Conservation (phyloP, 2,113 vertebrate genomes). For the Nansenia antarctica region DNA sequence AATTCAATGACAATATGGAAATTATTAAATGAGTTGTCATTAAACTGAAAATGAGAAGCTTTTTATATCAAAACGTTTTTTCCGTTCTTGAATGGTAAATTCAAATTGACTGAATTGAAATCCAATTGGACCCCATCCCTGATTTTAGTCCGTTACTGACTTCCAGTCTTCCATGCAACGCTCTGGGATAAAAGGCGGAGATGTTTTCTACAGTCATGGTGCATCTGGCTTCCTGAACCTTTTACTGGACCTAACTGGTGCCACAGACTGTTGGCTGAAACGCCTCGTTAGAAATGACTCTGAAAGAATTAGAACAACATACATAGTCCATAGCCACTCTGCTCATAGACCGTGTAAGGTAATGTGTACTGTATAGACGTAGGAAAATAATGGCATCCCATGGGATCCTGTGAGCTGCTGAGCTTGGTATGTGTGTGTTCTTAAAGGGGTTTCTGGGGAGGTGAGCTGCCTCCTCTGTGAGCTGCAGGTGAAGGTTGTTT, state of each 20-base stretch:
- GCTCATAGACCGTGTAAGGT: not conserved
- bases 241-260: not conserved
- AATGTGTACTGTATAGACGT: not conserved
- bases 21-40: too few species aligned
- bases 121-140: too few species aligned
- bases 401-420: not conserved
- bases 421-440: not conserved
- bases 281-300: not conserved
- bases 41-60: too few species aligned
- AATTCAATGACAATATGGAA: too few species aligned
- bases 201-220: not conserved
- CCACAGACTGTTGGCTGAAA: not conserved
- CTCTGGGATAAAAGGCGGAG: not conserved
- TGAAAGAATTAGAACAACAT: not conserved
- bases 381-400: not conserved
- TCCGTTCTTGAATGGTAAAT: not conserved
- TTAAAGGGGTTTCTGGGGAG: not conserved
- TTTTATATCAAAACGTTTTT: constrained; percentile 22
- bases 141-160: too few species aligned
- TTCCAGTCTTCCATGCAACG: not conserved
- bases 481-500: not conserved
- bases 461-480: not conserved
- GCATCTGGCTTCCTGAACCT: not conserved
- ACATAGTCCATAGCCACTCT: not conserved
- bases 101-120: not conserved